Evolutionary conservation across 2,888 invertebrate genomes (phyloP).

Genomic region (Dasypogon diadema): DNA sequence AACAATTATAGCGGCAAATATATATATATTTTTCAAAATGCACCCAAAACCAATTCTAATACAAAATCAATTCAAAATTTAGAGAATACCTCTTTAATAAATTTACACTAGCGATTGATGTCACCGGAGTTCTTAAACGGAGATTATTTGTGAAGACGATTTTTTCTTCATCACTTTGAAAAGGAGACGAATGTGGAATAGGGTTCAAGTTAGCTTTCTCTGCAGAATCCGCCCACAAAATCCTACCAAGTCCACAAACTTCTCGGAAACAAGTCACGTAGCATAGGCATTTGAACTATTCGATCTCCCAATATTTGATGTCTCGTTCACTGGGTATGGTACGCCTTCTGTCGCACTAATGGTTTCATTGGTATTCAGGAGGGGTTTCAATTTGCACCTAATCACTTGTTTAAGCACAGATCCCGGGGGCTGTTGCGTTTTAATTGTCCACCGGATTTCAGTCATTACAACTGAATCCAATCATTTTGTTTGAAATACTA

Average conservation of each 20-base stretch:
- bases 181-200: background rate
- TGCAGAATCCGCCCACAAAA: constrained; percentile 32
- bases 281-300: constrained; percentile 46
- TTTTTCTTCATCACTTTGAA: constrained; percentile 16
- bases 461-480: constrained; percentile 11
- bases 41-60: no score
- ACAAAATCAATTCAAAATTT: no score
- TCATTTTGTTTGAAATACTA: constrained; percentile 13
- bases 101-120: constrained; percentile 33
- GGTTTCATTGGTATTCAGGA: constrained; percentile 48
- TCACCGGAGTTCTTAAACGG: constrained; percentile 11
- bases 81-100: background rate
- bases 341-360: constrained; percentile 21
- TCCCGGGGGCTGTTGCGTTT: constrained; percentile 40
- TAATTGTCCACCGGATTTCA: constrained; percentile 25
- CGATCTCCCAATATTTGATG: constrained; percentile 50
- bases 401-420: constrained; percentile 49
- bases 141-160: constrained; percentile 23
- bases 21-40: no score
- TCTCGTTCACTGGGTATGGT: constrained; percentile 38
- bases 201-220: background rate
- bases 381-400: constrained; percentile 50
- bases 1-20: no score
- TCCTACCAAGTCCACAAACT: background rate
- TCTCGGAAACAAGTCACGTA: constrained; percentile 43